Evolutionary conservation across 2,888 invertebrate species (phyloP).

Genomic region (Zygaena filipendulae): DNA sequence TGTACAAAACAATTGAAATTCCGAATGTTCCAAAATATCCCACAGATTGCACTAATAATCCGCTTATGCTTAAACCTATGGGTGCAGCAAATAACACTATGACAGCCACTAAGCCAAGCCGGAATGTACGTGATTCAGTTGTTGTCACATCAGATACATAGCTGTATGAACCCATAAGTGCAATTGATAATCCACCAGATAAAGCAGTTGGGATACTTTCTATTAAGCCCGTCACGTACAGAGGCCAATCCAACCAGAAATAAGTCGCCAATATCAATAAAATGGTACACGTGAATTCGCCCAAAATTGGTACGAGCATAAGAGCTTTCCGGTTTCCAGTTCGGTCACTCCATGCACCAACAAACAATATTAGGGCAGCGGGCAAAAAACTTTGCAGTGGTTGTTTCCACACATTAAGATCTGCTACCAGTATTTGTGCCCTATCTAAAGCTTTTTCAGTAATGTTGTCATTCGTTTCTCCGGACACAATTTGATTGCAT

Average conservation of each 20-base stretch:
- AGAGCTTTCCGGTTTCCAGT: conserved; percentile 67
- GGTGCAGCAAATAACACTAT: conserved; percentile 61
- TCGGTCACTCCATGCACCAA: conserved; percentile 73
- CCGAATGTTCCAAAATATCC: conserved; percentile 58
- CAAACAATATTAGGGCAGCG: conserved; percentile 63
- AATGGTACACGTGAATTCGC: conserved; percentile 58
- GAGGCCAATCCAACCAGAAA: conserved; percentile 65
- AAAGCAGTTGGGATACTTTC: conserved; percentile 67
- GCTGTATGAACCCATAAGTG: conserved; percentile 68
- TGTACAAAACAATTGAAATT: conserved; percentile 33
- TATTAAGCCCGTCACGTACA: conserved; percentile 61
- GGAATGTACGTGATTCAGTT: conserved; percentile 67
- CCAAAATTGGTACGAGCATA: conserved; percentile 65
- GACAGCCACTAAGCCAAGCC: conserved; percentile 69
- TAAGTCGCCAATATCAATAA: conserved; percentile 64
- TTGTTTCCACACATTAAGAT: conserved; percentile 65
- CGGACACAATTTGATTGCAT: conserved; percentile 48
- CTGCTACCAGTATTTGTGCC: conserved; percentile 51
- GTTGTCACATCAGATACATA: conserved; percentile 71
- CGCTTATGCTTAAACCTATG: conserved; percentile 60
- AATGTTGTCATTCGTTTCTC: conserved; percentile 30
- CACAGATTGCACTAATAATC: conserved; percentile 48
- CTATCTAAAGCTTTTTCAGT: conserved; percentile 37
- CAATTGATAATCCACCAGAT: conserved; percentile 67
- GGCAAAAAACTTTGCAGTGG: conserved; percentile 67